Conservation (phyloP, 2,797 vertebrate genomes). For the Enteromius treurensis region DNA sequence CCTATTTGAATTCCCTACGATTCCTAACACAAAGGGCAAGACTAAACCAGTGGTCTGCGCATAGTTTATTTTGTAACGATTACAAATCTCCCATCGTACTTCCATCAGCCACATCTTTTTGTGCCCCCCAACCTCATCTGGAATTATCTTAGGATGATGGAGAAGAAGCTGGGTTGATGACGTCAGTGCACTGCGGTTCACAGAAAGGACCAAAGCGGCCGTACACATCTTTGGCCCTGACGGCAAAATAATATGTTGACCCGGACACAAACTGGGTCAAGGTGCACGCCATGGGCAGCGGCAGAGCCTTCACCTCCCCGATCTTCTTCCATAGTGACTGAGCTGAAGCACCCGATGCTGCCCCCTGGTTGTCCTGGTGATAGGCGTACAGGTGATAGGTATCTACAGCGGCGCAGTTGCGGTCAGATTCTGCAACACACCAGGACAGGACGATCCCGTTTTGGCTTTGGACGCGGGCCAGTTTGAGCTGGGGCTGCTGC, state of each 20-base stretch:
- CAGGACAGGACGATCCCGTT: constrained; percentile 97
- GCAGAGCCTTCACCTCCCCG: constrained; percentile 95
- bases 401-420: constrained; percentile 90
- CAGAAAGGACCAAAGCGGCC: constrained; percentile 97
- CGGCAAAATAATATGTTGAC: constrained; percentile 98
- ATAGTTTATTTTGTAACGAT: constrained; percentile 45
- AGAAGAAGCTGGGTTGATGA: constrained; percentile 78
- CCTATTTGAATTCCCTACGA: constrained; percentile 60
- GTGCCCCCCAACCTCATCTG: not conserved
- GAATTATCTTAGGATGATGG: constrained; percentile 67
- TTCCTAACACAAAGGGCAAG: constrained; percentile 53
- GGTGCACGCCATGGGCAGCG: constrained; percentile 97
- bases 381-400: constrained; percentile 98
- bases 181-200: constrained; percentile 98
- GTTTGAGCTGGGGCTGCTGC: constrained; percentile 96
- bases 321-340: constrained; percentile 98
- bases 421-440: constrained; percentile 93
- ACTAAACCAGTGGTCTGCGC: constrained; percentile 51
- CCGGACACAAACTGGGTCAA: constrained; percentile 98
- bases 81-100: constrained; percentile 26
- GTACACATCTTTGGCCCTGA: constrained; percentile 94
- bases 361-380: constrained; percentile 83
- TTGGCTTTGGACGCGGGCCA: constrained; percentile 94
- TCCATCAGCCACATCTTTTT: constrained; percentile 13
- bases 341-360: constrained; percentile 68